These are phyloP conservation scores for Cirrhinus mrigala DNA, from an alignment of 2,797 vertebrate genomes.

Conservation along the genomic window DNA sequence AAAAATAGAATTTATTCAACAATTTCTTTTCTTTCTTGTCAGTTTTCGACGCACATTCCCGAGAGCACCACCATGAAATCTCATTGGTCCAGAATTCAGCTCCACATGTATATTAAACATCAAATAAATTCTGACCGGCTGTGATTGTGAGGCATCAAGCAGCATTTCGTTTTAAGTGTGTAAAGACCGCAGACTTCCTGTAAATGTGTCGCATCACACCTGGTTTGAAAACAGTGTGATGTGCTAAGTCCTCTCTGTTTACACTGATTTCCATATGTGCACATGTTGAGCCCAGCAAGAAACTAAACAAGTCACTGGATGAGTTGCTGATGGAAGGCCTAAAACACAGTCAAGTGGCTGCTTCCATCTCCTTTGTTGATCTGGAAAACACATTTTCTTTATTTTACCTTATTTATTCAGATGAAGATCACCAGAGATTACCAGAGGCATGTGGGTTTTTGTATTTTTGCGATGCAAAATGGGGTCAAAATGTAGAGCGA, in stretches of 20 bases:
- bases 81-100: no score
- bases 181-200: neutral
- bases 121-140: neutral
- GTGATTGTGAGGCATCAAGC: neutral
- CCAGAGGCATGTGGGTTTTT: conserved; percentile 29
- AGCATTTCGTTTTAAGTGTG: neutral
- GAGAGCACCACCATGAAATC: no score
- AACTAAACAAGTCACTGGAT: conserved; percentile 38
- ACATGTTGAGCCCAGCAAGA: conserved; percentile 26
- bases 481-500: conserved; percentile 14
- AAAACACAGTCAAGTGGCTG: conserved; percentile 33
- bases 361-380: neutral
- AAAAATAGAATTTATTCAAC: no score
- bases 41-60: no score
- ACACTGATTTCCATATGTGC: conserved; percentile 6
- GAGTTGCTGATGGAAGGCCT: conserved; percentile 24
- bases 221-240: neutral
- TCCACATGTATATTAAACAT: neutral
- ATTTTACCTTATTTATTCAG: conserved; percentile 18
- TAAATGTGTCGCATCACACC: neutral
- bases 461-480: conserved; percentile 22
- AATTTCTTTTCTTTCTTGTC: no score
- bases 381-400: conserved; percentile 2
- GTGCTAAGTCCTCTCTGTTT: neutral
- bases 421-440: conserved; percentile 18